Evolutionary conservation across 64 coral and sea anemone genomes (phyloP), one percentile per base, ranked within the genome.

Genomic region (Pachyseris speciosa): DNA sequence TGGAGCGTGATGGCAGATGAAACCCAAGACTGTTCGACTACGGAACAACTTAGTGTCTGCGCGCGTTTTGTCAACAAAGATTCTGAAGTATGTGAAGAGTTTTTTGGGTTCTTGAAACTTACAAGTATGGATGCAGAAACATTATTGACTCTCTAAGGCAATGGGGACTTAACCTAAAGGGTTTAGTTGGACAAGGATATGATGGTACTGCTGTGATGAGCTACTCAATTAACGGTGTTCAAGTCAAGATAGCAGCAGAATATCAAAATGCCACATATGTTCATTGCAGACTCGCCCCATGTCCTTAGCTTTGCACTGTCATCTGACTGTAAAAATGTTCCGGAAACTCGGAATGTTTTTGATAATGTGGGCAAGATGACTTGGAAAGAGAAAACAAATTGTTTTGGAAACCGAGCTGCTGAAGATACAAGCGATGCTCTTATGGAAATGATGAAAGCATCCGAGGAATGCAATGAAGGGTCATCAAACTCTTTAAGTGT

Each of bases 1-100:
- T 90, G 88, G 42, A 52, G 88, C 42, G 50, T 83, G 64, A 83
- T 81, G 64, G 88, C 75, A 60, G 75, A 69, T 90, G 88, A 90
- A 75, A 90, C 75, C 60, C 75, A n/a, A n/a, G n/a, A n/a, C n/a
- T n/a, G n/a, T n/a, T n/a, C n/a, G n/a, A n/a, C n/a, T n/a, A n/a
- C n/a, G n/a, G n/a, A n/a, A n/a, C n/a, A n/a, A n/a, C n/a, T n/a
- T n/a, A n/a, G n/a, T n/a, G n/a, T 61, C 58, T 61, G 58, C 0
- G 0, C 9, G 4, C 20, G 25, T 61, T 61, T 61, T 9, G 58
- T 61, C 4, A 61, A 9, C 25, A 61, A 28, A 24, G 22, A 61
- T 61, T 61, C 4, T 61, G 58, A 61, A 61, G 3, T 61, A 9
- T 61, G 58, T 4, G 58, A 25, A 61, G 58, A 25, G 25, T 9